phyloP scores from a whole-genome alignment of 2,888 invertebrate species.

The Aspidapion aeneum region DNA sequence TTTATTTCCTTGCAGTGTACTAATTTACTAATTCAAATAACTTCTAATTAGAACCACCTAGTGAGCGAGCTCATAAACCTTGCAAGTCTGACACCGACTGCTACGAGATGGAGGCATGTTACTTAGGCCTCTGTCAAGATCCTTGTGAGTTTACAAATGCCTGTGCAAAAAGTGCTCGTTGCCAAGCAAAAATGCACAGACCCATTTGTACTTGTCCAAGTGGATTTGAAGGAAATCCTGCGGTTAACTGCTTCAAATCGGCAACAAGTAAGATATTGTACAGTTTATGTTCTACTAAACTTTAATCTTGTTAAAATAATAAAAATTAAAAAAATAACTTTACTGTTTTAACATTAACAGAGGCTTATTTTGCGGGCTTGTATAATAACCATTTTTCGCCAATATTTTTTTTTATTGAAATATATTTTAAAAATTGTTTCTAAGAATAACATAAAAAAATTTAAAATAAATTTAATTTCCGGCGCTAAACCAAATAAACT shows the following conservation, averaged over 20 bases:
- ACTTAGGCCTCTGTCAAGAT: conserved; percentile 77
- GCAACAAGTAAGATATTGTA: conserved; percentile 66
- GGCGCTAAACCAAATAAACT: too few species aligned
- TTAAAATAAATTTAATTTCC: too few species aligned
- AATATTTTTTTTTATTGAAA: too few species aligned
- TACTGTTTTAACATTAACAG: neutral
- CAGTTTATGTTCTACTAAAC: conserved; percentile 4
- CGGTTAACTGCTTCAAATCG: conserved; percentile 71
- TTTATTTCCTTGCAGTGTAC: conserved; percentile 22
- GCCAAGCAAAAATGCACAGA: conserved; percentile 78
- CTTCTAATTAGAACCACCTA: conserved; percentile 60
- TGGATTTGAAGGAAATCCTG: conserved; percentile 79
- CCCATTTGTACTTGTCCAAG: conserved; percentile 79
- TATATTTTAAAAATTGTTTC: too few species aligned
- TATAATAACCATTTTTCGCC: too few species aligned
- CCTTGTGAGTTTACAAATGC: conserved; percentile 79
- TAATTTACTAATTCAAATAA: conserved; percentile 29
- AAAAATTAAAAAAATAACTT: neutral
- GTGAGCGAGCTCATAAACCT: conserved; percentile 69
- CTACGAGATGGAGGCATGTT: conserved; percentile 78
- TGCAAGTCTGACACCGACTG: conserved; percentile 83
- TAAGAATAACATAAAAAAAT: too few species aligned
- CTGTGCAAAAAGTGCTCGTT: conserved; percentile 72
- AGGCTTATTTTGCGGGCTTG: too few species aligned
- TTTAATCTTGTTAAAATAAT: conserved; percentile 11